A percentile compares a stretch with the other conserved stretches of the same genome.
phyloP scores from a whole-genome alignment of 2,797 vertebrate genomes.

The Amblyraja radiata region DNA sequence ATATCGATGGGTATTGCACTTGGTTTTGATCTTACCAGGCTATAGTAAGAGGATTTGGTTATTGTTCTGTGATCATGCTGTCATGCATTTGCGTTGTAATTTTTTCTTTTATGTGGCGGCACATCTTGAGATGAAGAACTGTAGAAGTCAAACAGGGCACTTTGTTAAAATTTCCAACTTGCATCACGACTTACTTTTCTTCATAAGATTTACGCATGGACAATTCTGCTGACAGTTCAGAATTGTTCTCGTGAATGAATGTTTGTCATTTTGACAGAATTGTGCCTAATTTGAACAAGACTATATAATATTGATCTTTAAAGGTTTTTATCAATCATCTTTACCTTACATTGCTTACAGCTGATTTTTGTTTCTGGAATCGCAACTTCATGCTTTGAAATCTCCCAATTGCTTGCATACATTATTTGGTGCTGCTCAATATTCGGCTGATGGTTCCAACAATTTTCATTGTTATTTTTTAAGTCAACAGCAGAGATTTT shows the following conservation, averaged over 20 bases:
- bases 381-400: not conserved
- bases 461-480: not conserved
- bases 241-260: not conserved
- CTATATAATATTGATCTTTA: not conserved
- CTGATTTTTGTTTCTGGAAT: not conserved
- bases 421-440: not conserved
- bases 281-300: not conserved
- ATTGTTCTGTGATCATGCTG: not conserved
- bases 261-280: not conserved
- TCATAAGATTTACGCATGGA: not conserved
- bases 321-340: not conserved
- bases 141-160: not conserved
- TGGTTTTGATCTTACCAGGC: not conserved
- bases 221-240: not conserved
- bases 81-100: not conserved
- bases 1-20: not conserved
- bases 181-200: not conserved
- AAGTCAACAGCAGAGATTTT: not conserved
- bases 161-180: not conserved
- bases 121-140: not conserved
- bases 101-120: not conserved
- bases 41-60: too few relatives aligned
- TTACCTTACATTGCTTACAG: not conserved
- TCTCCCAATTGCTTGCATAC: not conserved
- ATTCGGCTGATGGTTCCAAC: not conserved